Evolutionary conservation across 2,113 vertebrate species (phyloP).

Genomic region (Paradisaea rubra): DNA sequence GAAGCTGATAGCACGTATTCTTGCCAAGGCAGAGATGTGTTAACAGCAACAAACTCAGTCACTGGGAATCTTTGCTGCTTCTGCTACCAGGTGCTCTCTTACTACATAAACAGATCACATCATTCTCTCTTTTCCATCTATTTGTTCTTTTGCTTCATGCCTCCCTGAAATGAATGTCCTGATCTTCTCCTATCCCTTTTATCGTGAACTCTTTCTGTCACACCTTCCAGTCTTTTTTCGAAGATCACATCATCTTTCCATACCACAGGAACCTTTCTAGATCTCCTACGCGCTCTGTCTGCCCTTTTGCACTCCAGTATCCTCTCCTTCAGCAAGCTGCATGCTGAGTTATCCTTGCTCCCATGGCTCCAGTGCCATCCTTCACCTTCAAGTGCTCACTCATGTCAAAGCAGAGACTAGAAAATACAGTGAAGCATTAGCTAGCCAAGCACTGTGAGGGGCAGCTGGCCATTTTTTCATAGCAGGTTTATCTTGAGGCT

Average conservation of each 20-base stretch:
- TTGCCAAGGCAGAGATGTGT: background rate
- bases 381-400: background rate
- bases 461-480: background rate
- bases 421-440: background rate
- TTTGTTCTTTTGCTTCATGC: background rate
- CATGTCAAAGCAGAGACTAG: background rate
- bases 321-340: background rate
- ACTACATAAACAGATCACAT: background rate
- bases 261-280: background rate
- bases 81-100: background rate
- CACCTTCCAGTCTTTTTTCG: background rate
- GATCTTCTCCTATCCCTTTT: background rate
- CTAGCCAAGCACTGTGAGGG: background rate
- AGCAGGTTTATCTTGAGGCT: background rate
- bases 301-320: background rate
- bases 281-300: background rate
- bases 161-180: background rate
- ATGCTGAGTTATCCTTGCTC: background rate
- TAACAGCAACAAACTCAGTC: background rate
- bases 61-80: background rate
- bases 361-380: background rate
- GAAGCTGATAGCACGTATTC: background rate
- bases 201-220: background rate
- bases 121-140: background rate
- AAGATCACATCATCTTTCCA: background rate